phyloP scores from a whole-genome alignment of 2,888 invertebrate genomes.

The Agrochola lota region DNA sequence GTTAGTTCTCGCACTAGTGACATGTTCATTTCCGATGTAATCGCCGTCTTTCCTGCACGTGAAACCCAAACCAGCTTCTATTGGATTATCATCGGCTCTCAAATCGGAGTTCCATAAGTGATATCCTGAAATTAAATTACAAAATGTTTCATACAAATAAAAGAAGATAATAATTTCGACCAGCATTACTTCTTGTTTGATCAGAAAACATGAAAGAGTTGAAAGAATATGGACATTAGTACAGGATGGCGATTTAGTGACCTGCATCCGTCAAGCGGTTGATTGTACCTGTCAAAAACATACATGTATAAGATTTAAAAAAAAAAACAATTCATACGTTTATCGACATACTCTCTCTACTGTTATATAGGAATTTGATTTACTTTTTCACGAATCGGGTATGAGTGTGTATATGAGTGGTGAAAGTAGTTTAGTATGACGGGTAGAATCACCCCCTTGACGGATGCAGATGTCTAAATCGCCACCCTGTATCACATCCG shows the following conservation, averaged over 20 bases:
- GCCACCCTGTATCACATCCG: no score
- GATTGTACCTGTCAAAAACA: no score
- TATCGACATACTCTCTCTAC: no score
- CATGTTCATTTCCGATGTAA: constrained; percentile 94
- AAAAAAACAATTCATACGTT: no score
- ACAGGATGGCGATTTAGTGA: neutral
- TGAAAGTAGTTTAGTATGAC: no score
- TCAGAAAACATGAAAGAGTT: neutral
- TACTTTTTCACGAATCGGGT: no score
- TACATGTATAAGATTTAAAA: no score
- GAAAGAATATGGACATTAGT: neutral
- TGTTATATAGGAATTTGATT: no score
- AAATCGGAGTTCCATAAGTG: constrained; percentile 96
- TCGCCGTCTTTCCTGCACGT: constrained; percentile 94
- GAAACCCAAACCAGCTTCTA: constrained; percentile 95
- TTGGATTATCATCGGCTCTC: constrained; percentile 95
- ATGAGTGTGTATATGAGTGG: no score
- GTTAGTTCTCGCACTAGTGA: constrained; percentile 91
- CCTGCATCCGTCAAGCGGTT: no score
- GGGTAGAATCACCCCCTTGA: no score
- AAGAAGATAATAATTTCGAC: neutral
- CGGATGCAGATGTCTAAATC: no score
- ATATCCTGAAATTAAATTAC: constrained; percentile 90
- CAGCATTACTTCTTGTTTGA: neutral
- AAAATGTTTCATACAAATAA: neutral